A percentile compares a stretch with the other conserved stretches of the same genome.
These are phyloP conservation scores for Ornithoptera priamus DNA, from an alignment of 2,888 invertebrate species.

Conservation along the genomic window DNA sequence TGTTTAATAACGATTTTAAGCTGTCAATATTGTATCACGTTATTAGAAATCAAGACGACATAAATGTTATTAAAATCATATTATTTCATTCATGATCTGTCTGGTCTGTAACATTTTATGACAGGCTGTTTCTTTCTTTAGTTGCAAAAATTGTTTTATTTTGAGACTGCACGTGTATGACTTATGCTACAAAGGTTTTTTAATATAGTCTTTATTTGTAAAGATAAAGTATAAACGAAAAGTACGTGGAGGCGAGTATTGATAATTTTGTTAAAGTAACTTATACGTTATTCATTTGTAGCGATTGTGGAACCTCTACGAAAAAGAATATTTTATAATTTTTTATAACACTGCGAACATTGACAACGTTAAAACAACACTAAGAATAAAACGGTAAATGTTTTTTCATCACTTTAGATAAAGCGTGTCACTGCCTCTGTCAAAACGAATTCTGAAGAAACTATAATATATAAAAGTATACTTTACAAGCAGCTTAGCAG, in stretches of 20 bases:
- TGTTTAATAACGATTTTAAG: background rate
- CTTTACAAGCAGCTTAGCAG: too few species aligned
- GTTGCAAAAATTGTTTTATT: constrained; percentile 16
- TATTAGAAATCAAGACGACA: background rate
- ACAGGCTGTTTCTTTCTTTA: constrained; percentile 15
- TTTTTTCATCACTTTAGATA: too few species aligned
- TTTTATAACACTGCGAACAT: too few species aligned
- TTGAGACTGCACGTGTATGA: constrained; percentile 1
- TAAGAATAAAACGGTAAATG: too few species aligned
- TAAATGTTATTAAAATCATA: background rate
- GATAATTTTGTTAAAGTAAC: background rate
- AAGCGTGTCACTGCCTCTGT: too few species aligned
- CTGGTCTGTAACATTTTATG: constrained; percentile 17
- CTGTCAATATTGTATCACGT: background rate
- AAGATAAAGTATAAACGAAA: constrained; percentile 4
- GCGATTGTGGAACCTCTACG: background rate
- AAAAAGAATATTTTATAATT: background rate
- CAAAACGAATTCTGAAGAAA: too few species aligned
- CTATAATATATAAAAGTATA: too few species aligned
- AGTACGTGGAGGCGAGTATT: background rate
- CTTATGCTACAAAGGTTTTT: constrained; percentile 2
- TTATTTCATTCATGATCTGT: background rate
- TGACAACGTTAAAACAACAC: too few species aligned
- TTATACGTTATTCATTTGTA: background rate
- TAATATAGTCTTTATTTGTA: constrained; percentile 5